Evolutionary conservation across 53 echinoderm and acorn worm species (phyloP), one percentile per base, ranked within the genome.

Genomic region (Actinopyga echinites): DNA sequence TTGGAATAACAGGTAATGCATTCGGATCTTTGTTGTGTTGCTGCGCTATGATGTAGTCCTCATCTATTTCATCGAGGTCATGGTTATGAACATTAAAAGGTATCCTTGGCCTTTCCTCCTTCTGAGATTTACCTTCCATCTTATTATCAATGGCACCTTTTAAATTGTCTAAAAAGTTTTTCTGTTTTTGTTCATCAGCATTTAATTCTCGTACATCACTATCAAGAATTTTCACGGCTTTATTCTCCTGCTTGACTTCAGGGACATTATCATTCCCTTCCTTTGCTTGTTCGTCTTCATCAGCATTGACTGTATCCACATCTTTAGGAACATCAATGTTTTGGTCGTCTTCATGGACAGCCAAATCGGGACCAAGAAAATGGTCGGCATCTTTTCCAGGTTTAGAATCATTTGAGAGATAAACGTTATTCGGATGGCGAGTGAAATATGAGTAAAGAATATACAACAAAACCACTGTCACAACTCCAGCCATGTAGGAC

Each of bases 21-120:
- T 85, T 15, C 11, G 88, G 85, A 59, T 91, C 32, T 79, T 82
- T 69, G 82, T 91, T 91, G 58, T 91, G 73, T 23, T 56, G 26
- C 33, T 44, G 56, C 33, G 84, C 85, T 23, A 69, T 88, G 6
- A 49, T 49, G 44, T 91, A 91, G 40, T 91, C 91, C 3, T 83
- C 83, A 35, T 91, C 57, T 19, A 78, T 21, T 29, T 82, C 71
- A 8, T 83, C 69, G 21, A 58, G 56, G 22, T 84, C 22, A 79
- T 66, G 83, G 36, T 67, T 29, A 5, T 84, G n/a, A 19, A 64
- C 34, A 36, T 75, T 25, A 30, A 54, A 15, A 59, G 69, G 34
- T 52, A 45, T 45, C 74, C 35, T 43, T 3, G 38, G 56, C 37
- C 56, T 64, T 15, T 49, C 49, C 28, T 49, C 35, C 52, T 67